Evolutionary conservation across 2,888 invertebrate species (phyloP).

Genomic region (Boloria euphrosyne): DNA sequence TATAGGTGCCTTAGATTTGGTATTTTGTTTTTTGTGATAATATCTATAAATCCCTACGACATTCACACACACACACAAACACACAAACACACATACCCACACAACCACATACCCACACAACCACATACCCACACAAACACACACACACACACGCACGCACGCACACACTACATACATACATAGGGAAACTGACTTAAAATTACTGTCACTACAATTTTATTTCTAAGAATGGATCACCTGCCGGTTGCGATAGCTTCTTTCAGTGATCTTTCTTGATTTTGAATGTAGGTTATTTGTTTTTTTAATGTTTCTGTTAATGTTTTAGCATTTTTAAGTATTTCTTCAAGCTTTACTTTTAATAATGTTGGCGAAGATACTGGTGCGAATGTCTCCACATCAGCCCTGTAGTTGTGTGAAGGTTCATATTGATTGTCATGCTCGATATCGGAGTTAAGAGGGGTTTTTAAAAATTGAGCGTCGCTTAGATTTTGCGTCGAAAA

Average conservation of each 20-base stretch:
- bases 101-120: too few relatives aligned
- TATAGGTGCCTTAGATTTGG: too few relatives aligned
- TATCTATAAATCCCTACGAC: too few relatives aligned
- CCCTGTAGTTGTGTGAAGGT: conserved; percentile 2
- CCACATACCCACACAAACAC: too few relatives aligned
- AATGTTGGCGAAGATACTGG: not conserved
- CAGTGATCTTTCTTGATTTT: conserved; percentile 52
- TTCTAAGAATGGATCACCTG: conserved; percentile 52
- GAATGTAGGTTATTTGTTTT: conserved; percentile 52
- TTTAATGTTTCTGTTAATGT: conserved; percentile 54
- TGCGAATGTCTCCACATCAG: not conserved
- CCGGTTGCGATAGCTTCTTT: conserved; percentile 67
- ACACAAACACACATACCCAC: too few relatives aligned
- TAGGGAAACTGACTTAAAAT: too few relatives aligned
- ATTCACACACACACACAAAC: too few relatives aligned
- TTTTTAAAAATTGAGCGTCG: not conserved
- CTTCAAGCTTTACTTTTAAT: conserved; percentile 29
- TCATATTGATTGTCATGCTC: conserved; percentile 8
- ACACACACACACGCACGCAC: too few relatives aligned
- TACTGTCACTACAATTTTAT: too few relatives aligned
- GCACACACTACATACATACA: too few relatives aligned
- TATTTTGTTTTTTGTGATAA: too few relatives aligned
- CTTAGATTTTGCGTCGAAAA: not conserved
- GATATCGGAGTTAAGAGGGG: not conserved
- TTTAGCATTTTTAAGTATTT: conserved; percentile 49